Conservation (phyloP, 2,797 vertebrate species). For the Chrosomus eos region DNA sequence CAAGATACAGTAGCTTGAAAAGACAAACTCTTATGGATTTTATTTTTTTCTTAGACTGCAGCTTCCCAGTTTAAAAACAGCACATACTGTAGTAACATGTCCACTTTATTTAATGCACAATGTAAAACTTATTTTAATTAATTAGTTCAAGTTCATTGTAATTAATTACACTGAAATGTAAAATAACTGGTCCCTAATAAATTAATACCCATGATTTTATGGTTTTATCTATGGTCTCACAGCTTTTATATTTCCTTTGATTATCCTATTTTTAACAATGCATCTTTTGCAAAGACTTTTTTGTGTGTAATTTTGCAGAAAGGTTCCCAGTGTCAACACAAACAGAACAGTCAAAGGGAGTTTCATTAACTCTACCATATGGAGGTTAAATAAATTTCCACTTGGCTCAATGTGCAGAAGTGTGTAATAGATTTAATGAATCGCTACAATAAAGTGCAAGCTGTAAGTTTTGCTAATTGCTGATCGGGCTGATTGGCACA, state of each 20-base stretch:
- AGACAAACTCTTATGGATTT: slow-evolving; percentile 17
- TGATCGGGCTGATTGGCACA: background rate
- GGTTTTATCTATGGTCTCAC: background rate
- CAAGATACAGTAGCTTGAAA: slow-evolving; percentile 8
- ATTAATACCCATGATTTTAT: background rate
- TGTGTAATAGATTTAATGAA: slow-evolving; percentile 33
- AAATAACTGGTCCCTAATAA: background rate
- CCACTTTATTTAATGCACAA: background rate
- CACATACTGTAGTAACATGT: background rate
- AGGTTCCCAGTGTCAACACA: background rate
- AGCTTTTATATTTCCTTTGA: background rate
- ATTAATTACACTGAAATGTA: background rate
- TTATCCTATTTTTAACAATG: slow-evolving; percentile 10
- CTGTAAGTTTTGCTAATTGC: slow-evolving; percentile 34
- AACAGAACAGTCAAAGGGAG: background rate
- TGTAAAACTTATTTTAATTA: background rate
- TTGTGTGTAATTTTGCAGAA: background rate
- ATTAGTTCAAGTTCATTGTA: background rate
- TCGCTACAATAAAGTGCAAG: background rate
- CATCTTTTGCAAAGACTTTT: too few relatives aligned
- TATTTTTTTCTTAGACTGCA: slow-evolving; percentile 2
- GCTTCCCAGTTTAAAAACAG: slow-evolving; percentile 9
- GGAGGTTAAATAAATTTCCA: slow-evolving; percentile 21
- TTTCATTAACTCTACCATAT: slow-evolving; percentile 38
- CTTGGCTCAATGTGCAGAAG: slow-evolving; percentile 2